Percentiles rank a stretch among this genome's conserved stretches.
phyloP scores from a whole-genome alignment of 2,113 vertebrate genomes.

The Xerus inauris region DNA sequence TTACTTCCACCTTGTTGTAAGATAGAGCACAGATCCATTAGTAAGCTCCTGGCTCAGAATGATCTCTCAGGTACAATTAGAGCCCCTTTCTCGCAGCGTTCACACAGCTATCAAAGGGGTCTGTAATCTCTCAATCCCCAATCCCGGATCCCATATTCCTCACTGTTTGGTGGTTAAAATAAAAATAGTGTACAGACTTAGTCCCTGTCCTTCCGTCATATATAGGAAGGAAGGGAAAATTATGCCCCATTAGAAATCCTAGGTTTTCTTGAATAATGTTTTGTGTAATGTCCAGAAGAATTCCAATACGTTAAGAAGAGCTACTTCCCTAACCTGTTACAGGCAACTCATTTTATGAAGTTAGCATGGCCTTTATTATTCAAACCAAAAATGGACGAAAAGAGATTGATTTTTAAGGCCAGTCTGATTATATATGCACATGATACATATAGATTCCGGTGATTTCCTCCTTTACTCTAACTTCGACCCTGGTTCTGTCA shows the following conservation, averaged over 20 bases:
- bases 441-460: background rate
- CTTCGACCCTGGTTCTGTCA: rapidly evolving
- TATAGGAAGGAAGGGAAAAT: background rate
- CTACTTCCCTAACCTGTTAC: background rate
- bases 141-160: background rate
- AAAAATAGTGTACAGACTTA: background rate
- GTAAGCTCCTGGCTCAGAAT: background rate
- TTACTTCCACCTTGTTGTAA: background rate
- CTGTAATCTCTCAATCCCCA: background rate
- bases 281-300: background rate
- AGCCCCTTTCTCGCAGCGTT: background rate
- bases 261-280: background rate
- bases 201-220: background rate
- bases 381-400: background rate
- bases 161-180: background rate
- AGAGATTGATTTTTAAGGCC: background rate
- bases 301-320: background rate
- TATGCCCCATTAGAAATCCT: background rate
- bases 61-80: background rate
- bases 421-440: background rate
- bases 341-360: background rate
- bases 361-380: background rate
- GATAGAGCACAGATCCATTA: background rate
- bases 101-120: background rate
- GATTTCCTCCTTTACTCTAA: too few species aligned